Conservation (phyloP, 2,797 vertebrate species). For the Tachyglossus aculeatus region DNA sequence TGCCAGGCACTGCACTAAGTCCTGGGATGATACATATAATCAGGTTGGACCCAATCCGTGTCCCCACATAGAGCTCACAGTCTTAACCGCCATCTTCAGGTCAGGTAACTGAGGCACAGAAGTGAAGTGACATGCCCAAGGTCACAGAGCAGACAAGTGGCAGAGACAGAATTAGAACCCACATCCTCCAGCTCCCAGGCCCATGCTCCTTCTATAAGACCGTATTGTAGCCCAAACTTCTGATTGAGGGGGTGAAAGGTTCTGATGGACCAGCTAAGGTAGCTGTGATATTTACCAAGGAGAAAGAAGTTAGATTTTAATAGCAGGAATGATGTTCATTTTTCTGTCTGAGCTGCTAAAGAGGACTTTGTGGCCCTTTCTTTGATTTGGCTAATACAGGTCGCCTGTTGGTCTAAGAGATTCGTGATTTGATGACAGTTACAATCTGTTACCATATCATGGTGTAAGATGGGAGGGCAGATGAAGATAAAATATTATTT, state of each 20-base stretch:
- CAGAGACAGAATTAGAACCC: too few relatives aligned
- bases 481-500: slow-evolving; percentile 54
- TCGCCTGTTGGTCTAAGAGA: slow-evolving; percentile 13
- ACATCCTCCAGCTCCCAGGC: too few relatives aligned
- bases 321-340: slow-evolving; percentile 1
- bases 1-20: too few relatives aligned
- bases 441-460: slow-evolving; percentile 16
- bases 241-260: background rate
- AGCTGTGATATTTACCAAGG: background rate
- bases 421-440: slow-evolving; percentile 13
- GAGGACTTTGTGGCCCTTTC: slow-evolving; percentile 34
- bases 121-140: too few relatives aligned
- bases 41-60: too few relatives aligned
- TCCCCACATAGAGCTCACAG: too few relatives aligned
- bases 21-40: too few relatives aligned
- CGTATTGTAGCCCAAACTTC: background rate
- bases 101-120: too few relatives aligned
- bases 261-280: background rate
- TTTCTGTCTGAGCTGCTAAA: background rate
- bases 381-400: slow-evolving; percentile 17
- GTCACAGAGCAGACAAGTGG: too few relatives aligned
- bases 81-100: too few relatives aligned
- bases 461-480: slow-evolving; percentile 14
- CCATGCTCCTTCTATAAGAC: too few relatives aligned
- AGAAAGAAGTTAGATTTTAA: slow-evolving; percentile 2